Percentiles rank a stretch among this genome's conserved stretches.
Conservation (phyloP, 2,888 invertebrate genomes). For the Acrocyrtus sp. region DNA sequence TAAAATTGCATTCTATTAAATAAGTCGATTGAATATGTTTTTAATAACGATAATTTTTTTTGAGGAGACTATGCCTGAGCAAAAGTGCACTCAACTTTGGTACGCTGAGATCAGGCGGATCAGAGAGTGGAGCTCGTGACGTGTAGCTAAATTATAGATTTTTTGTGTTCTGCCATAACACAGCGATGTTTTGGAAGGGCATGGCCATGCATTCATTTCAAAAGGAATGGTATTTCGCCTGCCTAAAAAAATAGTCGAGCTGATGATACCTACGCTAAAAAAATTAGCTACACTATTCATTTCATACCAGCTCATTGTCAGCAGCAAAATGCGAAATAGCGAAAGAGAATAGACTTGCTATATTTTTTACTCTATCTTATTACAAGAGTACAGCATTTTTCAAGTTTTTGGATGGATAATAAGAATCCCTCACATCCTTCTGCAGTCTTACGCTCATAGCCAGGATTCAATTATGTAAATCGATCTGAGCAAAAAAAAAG, state of each 20-base stretch:
- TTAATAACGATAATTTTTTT: background rate
- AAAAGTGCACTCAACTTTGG: background rate
- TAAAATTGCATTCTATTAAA: background rate
- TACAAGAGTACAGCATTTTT: too few relatives aligned
- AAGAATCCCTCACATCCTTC: background rate
- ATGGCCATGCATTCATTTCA: background rate
- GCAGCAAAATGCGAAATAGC: too few relatives aligned
- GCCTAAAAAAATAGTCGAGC: background rate
- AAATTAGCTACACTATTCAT: too few relatives aligned
- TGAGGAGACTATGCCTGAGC: too few relatives aligned
- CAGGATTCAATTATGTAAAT: slow-evolving; percentile 48
- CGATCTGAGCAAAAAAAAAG: slow-evolving; percentile 11
- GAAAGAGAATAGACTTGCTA: too few relatives aligned
- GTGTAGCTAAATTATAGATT: background rate
- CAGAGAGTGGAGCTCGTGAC: too few relatives aligned
- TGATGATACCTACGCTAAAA: background rate
- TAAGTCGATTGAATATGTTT: background rate
- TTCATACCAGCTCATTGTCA: too few relatives aligned
- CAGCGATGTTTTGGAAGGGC: background rate
- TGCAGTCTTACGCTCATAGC: slow-evolving; percentile 18
- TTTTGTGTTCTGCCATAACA: too few relatives aligned
- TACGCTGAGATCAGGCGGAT: too few relatives aligned
- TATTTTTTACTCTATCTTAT: too few relatives aligned
- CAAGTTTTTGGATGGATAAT: background rate
- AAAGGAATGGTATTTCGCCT: background rate